A percentile compares a stretch with the other conserved stretches of the same genome.
These are phyloP conservation scores for Lasioglossum pauxillum DNA, from an alignment of 2,888 invertebrate genomes.

Conservation along the genomic window DNA sequence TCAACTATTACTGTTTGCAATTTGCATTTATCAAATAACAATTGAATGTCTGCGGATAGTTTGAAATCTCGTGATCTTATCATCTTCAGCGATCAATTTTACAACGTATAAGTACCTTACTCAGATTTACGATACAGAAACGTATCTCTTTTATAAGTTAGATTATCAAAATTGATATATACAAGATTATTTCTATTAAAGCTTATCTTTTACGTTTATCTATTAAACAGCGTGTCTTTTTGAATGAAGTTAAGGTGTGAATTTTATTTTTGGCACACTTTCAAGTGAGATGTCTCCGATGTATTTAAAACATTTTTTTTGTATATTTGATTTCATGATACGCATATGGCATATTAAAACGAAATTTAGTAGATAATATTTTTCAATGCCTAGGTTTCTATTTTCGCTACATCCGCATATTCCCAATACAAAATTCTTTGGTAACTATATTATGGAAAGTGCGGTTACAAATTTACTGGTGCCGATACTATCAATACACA, in stretches of 20 bases:
- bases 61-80: neutral
- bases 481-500: conserved; percentile 27
- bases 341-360: neutral
- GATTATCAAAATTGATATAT: neutral
- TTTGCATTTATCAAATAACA: neutral
- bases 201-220: conserved; percentile 7
- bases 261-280: neutral
- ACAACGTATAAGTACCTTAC: neutral
- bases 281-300: neutral
- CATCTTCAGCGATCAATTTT: neutral
- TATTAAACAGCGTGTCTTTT: neutral
- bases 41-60: neutral
- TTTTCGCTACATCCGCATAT: neutral
- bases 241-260: neutral
- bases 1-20: neutral
- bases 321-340: neutral
- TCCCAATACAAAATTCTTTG: neutral
- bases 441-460: neutral
- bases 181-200: neutral
- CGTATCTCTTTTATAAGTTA: conserved; percentile 3
- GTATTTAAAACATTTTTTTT: neutral
- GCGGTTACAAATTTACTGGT: conserved; percentile 4
- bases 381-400: neutral
- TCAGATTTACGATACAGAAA: neutral
- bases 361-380: neutral